Conservation (phyloP, 1,140 invertebrate species). For the Drosophila miranda region DNA sequence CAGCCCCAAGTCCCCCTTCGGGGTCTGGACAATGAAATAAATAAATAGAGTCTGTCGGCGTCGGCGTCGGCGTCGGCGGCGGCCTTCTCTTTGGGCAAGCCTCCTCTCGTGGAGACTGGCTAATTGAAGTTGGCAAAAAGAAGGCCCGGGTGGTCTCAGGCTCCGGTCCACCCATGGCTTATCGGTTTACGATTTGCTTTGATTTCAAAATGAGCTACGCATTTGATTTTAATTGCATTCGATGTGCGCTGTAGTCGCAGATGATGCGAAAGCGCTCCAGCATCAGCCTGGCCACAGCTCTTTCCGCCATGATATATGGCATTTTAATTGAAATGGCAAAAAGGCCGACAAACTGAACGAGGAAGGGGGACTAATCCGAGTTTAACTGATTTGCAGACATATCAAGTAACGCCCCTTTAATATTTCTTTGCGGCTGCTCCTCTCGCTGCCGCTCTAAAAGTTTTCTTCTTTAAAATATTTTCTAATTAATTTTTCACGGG, state of each 20-base stretch:
- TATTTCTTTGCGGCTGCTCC: slow-evolving; percentile 3
- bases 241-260: slow-evolving; percentile 56
- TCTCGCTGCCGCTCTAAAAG: too few species aligned
- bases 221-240: slow-evolving; percentile 79
- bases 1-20: slow-evolving; percentile 1
- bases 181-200: slow-evolving; percentile 76
- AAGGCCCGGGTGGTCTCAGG: slow-evolving; percentile 24
- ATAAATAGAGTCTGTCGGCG: slow-evolving; percentile 36
- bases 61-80: neutral
- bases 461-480: slow-evolving; percentile 10
- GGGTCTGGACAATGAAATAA: slow-evolving; percentile 59
- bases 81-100: slow-evolving; percentile 11
- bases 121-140: slow-evolving; percentile 58
- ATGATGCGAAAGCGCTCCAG: slow-evolving; percentile 13
- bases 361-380: slow-evolving; percentile 27
- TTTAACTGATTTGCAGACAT: slow-evolving; percentile 56
- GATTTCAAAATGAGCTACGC: slow-evolving; percentile 66
- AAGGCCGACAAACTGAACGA: slow-evolving; percentile 20
- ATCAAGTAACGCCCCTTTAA: slow-evolving; percentile 53
- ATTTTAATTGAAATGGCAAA: slow-evolving; percentile 78
- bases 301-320: slow-evolving; percentile 65
- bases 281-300: neutral
- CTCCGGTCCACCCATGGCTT: slow-evolving; percentile 39
- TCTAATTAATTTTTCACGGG: slow-evolving; percentile 39
- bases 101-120: slow-evolving; percentile 14